Evolutionary conservation across 2,888 invertebrate species (phyloP), one percentile per base, ranked within the genome.

Genomic region (Automeris io): DNA sequence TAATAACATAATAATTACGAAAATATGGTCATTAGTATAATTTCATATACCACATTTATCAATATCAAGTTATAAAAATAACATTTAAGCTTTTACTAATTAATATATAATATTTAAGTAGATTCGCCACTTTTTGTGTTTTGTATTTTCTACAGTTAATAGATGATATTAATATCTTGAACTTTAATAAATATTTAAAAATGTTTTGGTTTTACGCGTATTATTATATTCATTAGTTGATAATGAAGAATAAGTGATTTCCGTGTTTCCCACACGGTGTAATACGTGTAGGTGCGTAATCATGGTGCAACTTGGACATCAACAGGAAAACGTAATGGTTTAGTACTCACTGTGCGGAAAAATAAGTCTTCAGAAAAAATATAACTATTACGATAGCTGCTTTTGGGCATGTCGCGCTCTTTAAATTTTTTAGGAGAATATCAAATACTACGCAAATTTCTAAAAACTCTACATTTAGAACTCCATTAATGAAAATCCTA

Each of bases 261-360:
- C 62, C 65, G 60, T 57, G 54, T 61, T 59, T 61, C 60, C 59
- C 61, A 64, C 57, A 60, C 53, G 45, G 44, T 16, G 41, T 41
- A 48, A 38, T 43, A 41, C 34, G 57, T 47, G 67, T 62, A 56
- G 65, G 66, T 57, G 51, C 37, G 38, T 36, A 41, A 49, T 59
- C 42, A 49, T 53, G 36, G 13, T 32, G 43, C 31, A 39, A 42
- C 41, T 39, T 45, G 40, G 45, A 46, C 46, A 24, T 33, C 36
- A 34, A 39, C 35, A 38, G 31, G 26, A 42, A 43, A 23, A 34
- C 18, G 23, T 23, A 23, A 16, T 29, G 16, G 16, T 29, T 29
- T n/a, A 29, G n/a, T 9, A 29, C 16, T n/a, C 16, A 16, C 4
- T 16, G 26, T 26, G 5, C 26, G 26, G 2, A 34, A 23, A 24